A percentile compares a stretch with the other conserved stretches of the same genome.
These are phyloP conservation scores for Lydus trimaculatus DNA, from an alignment of 2,888 invertebrate genomes.

Conservation along the genomic window DNA sequence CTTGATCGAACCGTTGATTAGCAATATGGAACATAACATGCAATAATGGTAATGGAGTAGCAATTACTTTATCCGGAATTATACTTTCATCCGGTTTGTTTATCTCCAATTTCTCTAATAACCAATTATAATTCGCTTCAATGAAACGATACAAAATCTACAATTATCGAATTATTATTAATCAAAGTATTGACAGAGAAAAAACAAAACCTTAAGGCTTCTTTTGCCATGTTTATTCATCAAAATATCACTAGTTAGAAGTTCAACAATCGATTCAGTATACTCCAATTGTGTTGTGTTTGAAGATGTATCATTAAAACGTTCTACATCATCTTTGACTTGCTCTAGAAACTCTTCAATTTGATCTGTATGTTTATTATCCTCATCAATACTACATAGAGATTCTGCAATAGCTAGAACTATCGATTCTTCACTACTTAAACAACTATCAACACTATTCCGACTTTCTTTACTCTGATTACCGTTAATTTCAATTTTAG, in stretches of 20 bases:
- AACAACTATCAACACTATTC: conserved; percentile 44
- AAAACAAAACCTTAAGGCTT: conserved; percentile 59
- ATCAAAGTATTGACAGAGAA: conserved; percentile 12
- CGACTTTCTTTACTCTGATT: conserved; percentile 17
- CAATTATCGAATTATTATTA: conserved; percentile 31
- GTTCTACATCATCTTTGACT: conserved; percentile 60
- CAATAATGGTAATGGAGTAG: conserved; percentile 65
- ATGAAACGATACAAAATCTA: conserved; percentile 77
- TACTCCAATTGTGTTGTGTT: conserved; percentile 60
- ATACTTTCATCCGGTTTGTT: conserved; percentile 56
- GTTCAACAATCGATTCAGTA: conserved; percentile 63
- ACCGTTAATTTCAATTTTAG: not conserved
- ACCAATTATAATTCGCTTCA: conserved; percentile 72
- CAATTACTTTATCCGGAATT: conserved; percentile 49
- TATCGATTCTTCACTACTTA: conserved; percentile 57
- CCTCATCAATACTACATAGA: conserved; percentile 80
- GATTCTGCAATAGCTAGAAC: conserved; percentile 80
- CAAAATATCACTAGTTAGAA: conserved; percentile 70
- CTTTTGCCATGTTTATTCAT: conserved; percentile 68
- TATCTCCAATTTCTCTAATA: conserved; percentile 67
- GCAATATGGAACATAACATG: conserved; percentile 85
- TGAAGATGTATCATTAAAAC: conserved; percentile 46
- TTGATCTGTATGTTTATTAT: conserved; percentile 79
- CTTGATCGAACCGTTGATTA: conserved; percentile 78
- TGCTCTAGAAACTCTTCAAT: conserved; percentile 70